Evolutionary conservation across 2,888 invertebrate genomes (phyloP).

Genomic region (Patella ulyssiponensis): DNA sequence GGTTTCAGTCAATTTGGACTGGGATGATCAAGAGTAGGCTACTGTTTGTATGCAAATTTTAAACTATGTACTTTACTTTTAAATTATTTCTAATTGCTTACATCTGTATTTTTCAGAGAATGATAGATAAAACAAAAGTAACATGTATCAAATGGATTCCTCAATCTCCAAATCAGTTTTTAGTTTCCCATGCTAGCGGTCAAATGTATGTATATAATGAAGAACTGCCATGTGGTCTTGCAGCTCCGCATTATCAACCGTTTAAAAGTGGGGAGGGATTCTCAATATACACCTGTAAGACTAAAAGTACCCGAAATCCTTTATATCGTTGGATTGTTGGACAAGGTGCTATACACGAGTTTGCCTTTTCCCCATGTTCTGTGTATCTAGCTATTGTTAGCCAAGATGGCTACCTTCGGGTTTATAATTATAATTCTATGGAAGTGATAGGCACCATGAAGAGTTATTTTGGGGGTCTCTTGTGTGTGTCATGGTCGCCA

Average conservation of each 20-base stretch:
- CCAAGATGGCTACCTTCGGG: conserved; percentile 88
- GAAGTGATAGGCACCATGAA: conserved; percentile 91
- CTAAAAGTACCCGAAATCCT: conserved; percentile 96
- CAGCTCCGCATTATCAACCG: conserved; percentile 93
- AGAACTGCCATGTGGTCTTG: conserved; percentile 85
- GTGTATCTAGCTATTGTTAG: conserved; percentile 93
- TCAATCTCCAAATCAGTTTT: conserved; percentile 91
- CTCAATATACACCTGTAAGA: conserved; percentile 94
- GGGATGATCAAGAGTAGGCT: no score
- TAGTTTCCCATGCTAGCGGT: conserved; percentile 95
- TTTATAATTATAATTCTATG: conserved; percentile 98
- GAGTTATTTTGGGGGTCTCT: conserved; percentile 97
- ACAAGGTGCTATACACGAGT: conserved; percentile 88
- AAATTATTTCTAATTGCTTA: no score
- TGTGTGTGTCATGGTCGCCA: conserved; percentile 98
- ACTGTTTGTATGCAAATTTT: no score
- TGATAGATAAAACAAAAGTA: conserved; percentile 93
- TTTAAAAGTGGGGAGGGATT: conserved; percentile 96
- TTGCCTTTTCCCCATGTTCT: conserved; percentile 96
- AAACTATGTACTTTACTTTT: no score
- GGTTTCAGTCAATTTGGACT: no score
- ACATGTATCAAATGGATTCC: conserved; percentile 99
- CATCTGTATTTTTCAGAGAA: conserved; percentile 78
- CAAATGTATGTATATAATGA: conserved; percentile 98
- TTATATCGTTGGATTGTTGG: conserved; percentile 81